Conservation (phyloP, 2,888 invertebrate genomes). For the Aromia moschata region DNA sequence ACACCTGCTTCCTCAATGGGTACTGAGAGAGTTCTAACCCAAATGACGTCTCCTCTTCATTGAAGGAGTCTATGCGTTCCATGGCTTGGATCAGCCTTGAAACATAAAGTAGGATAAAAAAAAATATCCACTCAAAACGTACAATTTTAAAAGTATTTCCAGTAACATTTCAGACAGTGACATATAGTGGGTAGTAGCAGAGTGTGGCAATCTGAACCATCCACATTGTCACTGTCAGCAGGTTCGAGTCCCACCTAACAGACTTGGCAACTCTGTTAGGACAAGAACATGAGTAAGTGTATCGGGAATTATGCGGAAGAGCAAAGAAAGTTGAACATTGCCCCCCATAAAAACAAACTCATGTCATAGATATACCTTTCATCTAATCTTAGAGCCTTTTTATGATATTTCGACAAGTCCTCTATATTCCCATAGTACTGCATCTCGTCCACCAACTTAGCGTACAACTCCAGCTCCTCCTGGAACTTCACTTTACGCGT, state of each 20-base stretch:
- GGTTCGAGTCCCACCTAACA: no score
- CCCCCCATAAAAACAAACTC: background rate
- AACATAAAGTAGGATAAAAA: no score
- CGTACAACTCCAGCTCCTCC: constrained; percentile 82
- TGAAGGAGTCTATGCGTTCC: constrained; percentile 85
- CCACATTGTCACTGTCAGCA: no score
- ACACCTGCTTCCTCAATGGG: constrained; percentile 80
- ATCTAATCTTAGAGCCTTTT: constrained; percentile 82
- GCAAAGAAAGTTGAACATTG: no score
- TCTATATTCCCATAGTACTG: constrained; percentile 88
- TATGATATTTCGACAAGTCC: constrained; percentile 83
- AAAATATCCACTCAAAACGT: no score
- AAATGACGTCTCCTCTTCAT: constrained; percentile 89
- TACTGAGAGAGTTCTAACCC: constrained; percentile 90
- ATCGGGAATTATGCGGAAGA: no score
- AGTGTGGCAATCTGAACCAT: no score
- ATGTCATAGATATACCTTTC: constrained; percentile 63
- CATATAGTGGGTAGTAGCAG: no score
- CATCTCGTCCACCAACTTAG: constrained; percentile 83
- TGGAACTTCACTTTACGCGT: constrained; percentile 82
- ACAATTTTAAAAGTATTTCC: no score
- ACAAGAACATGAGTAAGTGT: no score
- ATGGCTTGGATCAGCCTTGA: constrained; percentile 75
- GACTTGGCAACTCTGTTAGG: no score
- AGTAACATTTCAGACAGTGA: no score